Evolutionary conservation across 1,140 invertebrate species (phyloP).

Genomic region (Halictus rubicundus): DNA sequence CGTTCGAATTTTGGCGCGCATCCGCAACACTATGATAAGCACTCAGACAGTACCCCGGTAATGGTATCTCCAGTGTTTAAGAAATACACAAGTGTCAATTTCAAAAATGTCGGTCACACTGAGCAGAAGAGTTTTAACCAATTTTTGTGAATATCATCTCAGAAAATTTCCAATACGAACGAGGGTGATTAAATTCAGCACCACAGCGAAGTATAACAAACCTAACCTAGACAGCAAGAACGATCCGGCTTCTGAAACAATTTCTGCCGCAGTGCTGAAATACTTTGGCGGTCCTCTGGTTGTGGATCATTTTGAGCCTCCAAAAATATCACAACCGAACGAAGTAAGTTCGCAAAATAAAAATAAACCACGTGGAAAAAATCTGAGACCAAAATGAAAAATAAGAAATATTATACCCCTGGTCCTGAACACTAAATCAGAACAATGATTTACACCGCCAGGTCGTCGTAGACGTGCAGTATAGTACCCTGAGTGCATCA

Average conservation of each 20-base stretch:
- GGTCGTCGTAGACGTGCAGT: slow-evolving; percentile 82
- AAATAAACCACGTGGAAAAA: not conserved
- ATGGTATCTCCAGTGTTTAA: not conserved
- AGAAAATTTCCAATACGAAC: slow-evolving; percentile 37
- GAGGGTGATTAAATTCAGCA: slow-evolving; percentile 49
- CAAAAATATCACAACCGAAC: slow-evolving; percentile 68
- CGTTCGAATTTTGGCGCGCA: slow-evolving; percentile 33
- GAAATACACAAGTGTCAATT: not conserved
- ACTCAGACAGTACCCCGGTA: not conserved
- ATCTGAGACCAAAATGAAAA: too few relatives aligned
- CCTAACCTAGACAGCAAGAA: slow-evolving; percentile 20
- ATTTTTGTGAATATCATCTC: slow-evolving; percentile 44
- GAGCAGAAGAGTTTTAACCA: slow-evolving; percentile 52
- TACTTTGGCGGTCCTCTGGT: slow-evolving; percentile 76
- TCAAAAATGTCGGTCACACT: slow-evolving; percentile 53
- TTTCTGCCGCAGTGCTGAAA: slow-evolving; percentile 79
- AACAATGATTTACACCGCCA: slow-evolving; percentile 60
- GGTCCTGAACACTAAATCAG: too few relatives aligned
- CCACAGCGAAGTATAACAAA: not conserved
- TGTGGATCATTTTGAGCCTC: slow-evolving; percentile 74
- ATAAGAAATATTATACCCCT: too few relatives aligned
- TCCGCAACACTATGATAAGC: not conserved
- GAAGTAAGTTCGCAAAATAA: slow-evolving; percentile 69
- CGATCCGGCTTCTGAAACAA: slow-evolving; percentile 56
- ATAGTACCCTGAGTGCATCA: slow-evolving; percentile 83